A percentile compares a stretch with the other conserved stretches of the same genome.
Conservation (phyloP, 2,888 invertebrate genomes). For the Acronicta aceris region DNA sequence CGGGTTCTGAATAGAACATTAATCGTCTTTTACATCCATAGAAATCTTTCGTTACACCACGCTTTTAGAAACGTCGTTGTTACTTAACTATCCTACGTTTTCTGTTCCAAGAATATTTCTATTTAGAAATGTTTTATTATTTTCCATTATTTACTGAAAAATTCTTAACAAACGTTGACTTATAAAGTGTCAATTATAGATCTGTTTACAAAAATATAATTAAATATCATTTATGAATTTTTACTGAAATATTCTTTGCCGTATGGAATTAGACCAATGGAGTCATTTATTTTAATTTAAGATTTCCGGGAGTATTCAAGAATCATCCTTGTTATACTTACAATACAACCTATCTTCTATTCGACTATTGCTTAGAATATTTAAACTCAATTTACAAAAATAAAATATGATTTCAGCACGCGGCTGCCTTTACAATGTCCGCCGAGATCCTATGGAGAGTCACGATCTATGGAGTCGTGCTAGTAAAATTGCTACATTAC, state of each 20-base stretch:
- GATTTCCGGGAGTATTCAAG: too few species aligned
- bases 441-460: slow-evolving; percentile 94
- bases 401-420: slow-evolving; percentile 77
- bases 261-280: too few species aligned
- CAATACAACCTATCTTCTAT: too few species aligned
- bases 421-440: slow-evolving; percentile 93
- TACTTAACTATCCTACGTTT: slow-evolving; percentile 19
- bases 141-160: not conserved
- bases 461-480: slow-evolving; percentile 90
- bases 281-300: too few species aligned
- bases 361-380: too few species aligned
- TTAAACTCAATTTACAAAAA: too few species aligned
- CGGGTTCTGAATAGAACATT: slow-evolving; percentile 32
- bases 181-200: too few species aligned
- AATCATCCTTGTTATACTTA: too few species aligned
- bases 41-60: slow-evolving; percentile 28
- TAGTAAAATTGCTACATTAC: slow-evolving; percentile 81
- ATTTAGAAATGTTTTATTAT: not conserved
- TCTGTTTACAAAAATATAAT: too few species aligned
- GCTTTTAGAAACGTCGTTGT: slow-evolving; percentile 18
- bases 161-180: too few species aligned
- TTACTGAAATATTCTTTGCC: not conserved
- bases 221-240: too few species aligned
- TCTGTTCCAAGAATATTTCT: slow-evolving; percentile 2
- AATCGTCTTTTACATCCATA: slow-evolving; percentile 40